A percentile compares a stretch with the other conserved stretches of the same genome.
Evolutionary conservation across 2,797 vertebrate species (phyloP).

Genomic region (Propithecus deckenii): DNA sequence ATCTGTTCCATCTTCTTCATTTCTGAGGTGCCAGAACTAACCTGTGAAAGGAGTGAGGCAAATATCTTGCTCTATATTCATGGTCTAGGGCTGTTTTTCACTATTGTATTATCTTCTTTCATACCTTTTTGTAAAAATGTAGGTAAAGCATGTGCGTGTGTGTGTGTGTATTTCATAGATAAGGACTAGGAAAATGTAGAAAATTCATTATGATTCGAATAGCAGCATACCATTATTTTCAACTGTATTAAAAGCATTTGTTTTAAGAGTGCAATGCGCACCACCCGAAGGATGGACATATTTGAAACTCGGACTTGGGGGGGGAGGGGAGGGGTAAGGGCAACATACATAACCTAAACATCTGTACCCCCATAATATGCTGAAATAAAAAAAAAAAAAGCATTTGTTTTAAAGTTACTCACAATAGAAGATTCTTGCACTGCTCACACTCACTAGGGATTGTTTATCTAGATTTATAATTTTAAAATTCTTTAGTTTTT

Average conservation of each 20-base stretch:
- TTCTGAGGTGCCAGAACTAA: neutral
- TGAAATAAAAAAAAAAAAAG: neutral
- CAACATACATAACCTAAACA: too few relatives aligned
- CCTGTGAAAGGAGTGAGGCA: neutral
- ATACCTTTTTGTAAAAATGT: neutral
- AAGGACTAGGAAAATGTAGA: neutral
- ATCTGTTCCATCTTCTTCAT: neutral
- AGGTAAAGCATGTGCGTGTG: neutral
- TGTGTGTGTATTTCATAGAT: neutral
- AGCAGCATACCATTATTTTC: neutral
- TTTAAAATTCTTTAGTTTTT: neutral
- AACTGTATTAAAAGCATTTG: neutral
- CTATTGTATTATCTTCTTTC: neutral
- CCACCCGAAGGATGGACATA: too few relatives aligned
- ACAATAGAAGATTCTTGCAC: neutral
- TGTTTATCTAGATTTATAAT: conserved; percentile 42
- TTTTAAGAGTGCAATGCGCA: neutral
- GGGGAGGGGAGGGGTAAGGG: too few relatives aligned
- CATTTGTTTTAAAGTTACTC: conserved; percentile 33
- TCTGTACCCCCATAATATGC: too few relatives aligned
- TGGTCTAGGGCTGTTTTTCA: neutral
- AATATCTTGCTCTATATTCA: neutral
- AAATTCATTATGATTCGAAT: neutral
- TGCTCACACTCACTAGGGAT: neutral
- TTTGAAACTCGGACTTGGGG: too few relatives aligned